These are phyloP conservation scores for Callimorpha dominula DNA, from an alignment of 2,888 invertebrate species.

Conservation along the genomic window DNA sequence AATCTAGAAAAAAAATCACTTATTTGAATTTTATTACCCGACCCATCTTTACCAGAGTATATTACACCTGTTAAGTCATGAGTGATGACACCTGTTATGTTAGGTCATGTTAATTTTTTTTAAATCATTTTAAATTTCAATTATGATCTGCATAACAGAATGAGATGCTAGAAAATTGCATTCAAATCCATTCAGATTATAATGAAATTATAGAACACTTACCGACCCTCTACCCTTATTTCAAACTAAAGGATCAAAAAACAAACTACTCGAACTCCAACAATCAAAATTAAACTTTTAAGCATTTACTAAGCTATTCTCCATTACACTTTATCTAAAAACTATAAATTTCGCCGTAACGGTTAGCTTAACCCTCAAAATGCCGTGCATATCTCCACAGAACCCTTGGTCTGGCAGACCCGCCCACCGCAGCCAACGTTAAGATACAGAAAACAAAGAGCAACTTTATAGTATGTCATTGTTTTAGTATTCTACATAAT, in stretches of 20 bases:
- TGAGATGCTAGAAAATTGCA: too few species aligned
- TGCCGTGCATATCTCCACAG: slow-evolving; percentile 65
- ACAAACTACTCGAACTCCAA: not conserved
- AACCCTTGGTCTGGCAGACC: slow-evolving; percentile 65
- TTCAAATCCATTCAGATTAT: too few species aligned
- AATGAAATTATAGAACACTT: too few species aligned
- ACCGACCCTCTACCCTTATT: too few species aligned
- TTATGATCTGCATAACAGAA: too few species aligned
- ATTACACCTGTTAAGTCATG: too few species aligned
- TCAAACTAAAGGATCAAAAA: not conserved
- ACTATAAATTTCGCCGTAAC: slow-evolving; percentile 79
- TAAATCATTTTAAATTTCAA: too few species aligned
- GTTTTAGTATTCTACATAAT: slow-evolving; percentile 82
- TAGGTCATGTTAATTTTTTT: too few species aligned
- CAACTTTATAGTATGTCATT: slow-evolving; percentile 81
- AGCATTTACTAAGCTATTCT: slow-evolving; percentile 67
- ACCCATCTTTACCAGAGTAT: too few species aligned
- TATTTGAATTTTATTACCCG: too few species aligned
- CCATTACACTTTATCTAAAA: slow-evolving; percentile 79
- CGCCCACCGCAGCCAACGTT: slow-evolving; percentile 72
- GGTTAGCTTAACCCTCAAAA: slow-evolving; percentile 75
- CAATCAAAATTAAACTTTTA: slow-evolving; percentile 50
- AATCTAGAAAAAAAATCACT: too few species aligned
- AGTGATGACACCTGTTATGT: too few species aligned
- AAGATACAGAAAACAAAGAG: slow-evolving; percentile 81